These are phyloP conservation scores for Delichon dasypus DNA, from an alignment of 2,797 vertebrate species.

Conservation along the genomic window DNA sequence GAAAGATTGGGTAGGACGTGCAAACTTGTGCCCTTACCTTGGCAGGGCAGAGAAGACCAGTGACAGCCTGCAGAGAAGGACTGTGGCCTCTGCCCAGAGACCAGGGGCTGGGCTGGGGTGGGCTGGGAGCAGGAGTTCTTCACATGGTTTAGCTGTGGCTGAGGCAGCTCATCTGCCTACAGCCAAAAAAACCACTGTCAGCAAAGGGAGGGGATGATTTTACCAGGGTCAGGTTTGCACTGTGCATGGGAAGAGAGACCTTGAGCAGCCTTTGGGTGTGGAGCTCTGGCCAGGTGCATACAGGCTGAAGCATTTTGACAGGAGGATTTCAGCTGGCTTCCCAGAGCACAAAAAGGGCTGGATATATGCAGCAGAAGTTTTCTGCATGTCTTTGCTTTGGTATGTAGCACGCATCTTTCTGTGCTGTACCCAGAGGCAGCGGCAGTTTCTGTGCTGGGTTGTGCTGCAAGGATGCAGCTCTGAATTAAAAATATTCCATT, in stretches of 20 bases:
- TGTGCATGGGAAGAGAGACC: accelerated
- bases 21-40: background rate
- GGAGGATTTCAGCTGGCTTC: background rate
- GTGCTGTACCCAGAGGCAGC: background rate
- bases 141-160: background rate
- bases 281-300: background rate
- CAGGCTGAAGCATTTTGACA: background rate
- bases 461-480: background rate
- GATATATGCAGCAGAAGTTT: background rate
- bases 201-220: background rate
- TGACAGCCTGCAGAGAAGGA: background rate
- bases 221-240: background rate
- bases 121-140: background rate
- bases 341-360: background rate
- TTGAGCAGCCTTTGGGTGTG: background rate
- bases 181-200: background rate
- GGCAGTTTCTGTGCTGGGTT: background rate
- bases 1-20: background rate
- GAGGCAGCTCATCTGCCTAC: background rate
- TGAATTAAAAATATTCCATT: background rate
- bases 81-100: too few species aligned
- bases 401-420: background rate
- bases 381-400: background rate
- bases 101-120: background rate
- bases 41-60: background rate